These are phyloP conservation scores for Aurelia sp. DNA, from an alignment of 30 jellyfish, hydroid and myxozoan genomes.

Conservation along the genomic window DNA sequence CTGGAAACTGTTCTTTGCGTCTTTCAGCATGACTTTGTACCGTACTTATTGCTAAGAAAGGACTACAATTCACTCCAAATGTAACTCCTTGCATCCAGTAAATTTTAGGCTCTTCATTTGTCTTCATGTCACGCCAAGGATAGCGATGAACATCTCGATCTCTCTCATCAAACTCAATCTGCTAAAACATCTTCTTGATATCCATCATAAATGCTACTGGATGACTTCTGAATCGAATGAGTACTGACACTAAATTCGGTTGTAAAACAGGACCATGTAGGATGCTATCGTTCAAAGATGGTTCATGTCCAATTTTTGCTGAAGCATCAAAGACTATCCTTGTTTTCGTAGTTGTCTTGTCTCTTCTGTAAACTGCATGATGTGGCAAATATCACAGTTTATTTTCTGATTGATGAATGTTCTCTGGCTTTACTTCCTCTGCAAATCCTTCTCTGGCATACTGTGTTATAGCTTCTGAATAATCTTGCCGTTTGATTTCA, in stretches of 20 bases:
- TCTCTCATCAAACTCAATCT: not conserved
- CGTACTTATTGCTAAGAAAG: no score
- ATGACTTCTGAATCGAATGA: slow-evolving; percentile 23
- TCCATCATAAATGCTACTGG: slow-evolving; percentile 30
- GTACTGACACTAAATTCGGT: no score
- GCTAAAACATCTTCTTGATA: slow-evolving; percentile 44
- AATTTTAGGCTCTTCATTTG: slow-evolving; percentile 5
- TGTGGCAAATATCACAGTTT: not conserved
- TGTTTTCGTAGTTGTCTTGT: slow-evolving; percentile 1
- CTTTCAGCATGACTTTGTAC: no score
- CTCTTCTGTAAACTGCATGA: slow-evolving; percentile 1
- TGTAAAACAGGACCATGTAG: no score
- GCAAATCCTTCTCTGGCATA: not conserved
- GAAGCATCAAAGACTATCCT: no score
- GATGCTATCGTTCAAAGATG: no score
- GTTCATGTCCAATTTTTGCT: no score
- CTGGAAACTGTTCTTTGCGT: slow-evolving; percentile 19
- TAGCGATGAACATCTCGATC: slow-evolving; percentile 30
- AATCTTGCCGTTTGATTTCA: not conserved
- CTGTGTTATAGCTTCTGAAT: not conserved
- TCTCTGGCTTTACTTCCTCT: not conserved
- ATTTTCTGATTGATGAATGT: not conserved
- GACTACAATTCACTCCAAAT: no score
- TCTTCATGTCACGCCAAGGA: slow-evolving; percentile 42
- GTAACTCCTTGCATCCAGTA: slow-evolving; percentile 5